Conservation (phyloP, 2,113 vertebrate species). For the Gila orcuttii region DNA sequence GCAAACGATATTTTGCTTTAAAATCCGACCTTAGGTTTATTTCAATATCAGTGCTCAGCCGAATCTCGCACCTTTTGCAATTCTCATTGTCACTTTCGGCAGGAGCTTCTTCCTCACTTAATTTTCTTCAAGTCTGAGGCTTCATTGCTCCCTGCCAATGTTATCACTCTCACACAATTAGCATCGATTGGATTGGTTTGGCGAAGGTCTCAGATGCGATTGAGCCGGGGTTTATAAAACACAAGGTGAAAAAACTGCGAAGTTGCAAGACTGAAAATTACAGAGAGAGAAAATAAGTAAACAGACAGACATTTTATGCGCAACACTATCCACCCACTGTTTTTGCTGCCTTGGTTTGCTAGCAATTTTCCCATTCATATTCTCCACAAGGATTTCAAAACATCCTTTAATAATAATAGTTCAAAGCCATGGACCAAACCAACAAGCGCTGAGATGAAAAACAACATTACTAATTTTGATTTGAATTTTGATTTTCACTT, state of each 20-base stretch:
- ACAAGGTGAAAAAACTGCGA: not conserved
- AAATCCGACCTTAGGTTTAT: conserved; percentile 21
- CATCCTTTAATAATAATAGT: not conserved
- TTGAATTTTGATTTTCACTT: not conserved
- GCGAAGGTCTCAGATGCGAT: not conserved
- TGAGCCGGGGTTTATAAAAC: not conserved
- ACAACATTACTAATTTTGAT: not conserved
- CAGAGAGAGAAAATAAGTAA: conserved; percentile 4
- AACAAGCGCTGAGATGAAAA: not conserved
- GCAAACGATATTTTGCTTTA: conserved; percentile 41
- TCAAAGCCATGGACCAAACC: not conserved
- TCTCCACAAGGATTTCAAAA: not conserved
- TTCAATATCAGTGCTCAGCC: conserved; percentile 13
- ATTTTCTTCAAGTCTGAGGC: not conserved
- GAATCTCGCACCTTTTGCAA: conserved; percentile 29
- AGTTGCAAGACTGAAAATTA: not conserved
- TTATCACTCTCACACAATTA: conserved; percentile 21
- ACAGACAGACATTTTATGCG: not conserved
- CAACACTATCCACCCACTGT: not conserved
- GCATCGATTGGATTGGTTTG: not conserved
- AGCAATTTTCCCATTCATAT: not conserved
- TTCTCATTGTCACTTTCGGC: conserved; percentile 49
- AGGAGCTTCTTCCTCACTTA: conserved; percentile 14
- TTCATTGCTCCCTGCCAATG: not conserved
- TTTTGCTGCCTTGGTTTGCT: not conserved